Base-by-base conservation (phyloP, 2,113 vertebrate species). In the Hippocampus abdominalis region DNA sequence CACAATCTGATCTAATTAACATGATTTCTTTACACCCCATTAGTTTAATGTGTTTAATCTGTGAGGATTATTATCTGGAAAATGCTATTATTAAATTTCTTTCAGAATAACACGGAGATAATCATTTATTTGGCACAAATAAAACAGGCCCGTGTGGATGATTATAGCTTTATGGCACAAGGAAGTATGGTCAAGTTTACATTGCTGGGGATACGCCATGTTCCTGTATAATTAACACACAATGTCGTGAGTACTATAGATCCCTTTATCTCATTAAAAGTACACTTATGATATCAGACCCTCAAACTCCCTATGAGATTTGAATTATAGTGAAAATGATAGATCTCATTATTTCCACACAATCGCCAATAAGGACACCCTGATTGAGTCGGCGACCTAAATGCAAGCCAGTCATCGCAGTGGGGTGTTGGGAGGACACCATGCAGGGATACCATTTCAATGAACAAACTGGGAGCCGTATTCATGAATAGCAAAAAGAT, bases 331-430 rank as follows among this genome's bases (percentile, higher is more conserved):
- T 68, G 60, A 69, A 44, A 70, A 82, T 78, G 64, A 69, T 66
- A 80, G 77, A 80, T 74, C 75, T 81, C 75, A 84, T 88, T 89
- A 84, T 84, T 77, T 6, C 77, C 40, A 68, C 66, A 68, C 73
- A 80, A 53, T 76, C 75, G 67, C 36, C 68, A 81, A 74, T 86
- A 82, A 77, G 69, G 66, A 68, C 71, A 54, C 65, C 23, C 64
- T 72, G 75, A 81, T 71, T 77, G 68, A 61, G 44, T 80, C 62
- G 51, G 60, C 68, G 27, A 29, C 63, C 66, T 66, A 68, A 85
- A 84, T 85, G 69, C 72, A 81, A 86, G 74, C 74, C 75, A 73
- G 69, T 70, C 70, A 83, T 86, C 83, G 80, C 80, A 73, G 68
- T 75, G 80, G 86, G 79, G 69, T 53, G 42, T n/a, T 67, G 64